Conservation (phyloP, 2,888 invertebrate species). For the Fissipunctia ypsillon region DNA sequence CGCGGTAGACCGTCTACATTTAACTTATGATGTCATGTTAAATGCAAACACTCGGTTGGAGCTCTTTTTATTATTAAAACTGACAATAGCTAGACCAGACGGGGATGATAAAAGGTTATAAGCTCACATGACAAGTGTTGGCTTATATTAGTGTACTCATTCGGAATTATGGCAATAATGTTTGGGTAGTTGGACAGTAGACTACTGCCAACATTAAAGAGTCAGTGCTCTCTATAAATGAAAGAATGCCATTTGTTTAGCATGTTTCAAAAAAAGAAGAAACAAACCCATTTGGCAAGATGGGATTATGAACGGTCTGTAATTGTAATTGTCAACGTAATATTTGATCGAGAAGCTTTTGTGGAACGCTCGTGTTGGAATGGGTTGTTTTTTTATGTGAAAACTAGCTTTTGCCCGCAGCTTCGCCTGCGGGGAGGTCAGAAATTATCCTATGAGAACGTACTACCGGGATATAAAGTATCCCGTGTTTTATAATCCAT, state of each 20-base stretch:
- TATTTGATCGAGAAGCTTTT: no score
- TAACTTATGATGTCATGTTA: slow-evolving; percentile 10
- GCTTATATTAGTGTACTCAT: slow-evolving; percentile 24
- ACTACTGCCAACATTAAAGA: not conserved
- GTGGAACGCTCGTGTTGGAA: not conserved
- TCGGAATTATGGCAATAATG: not conserved
- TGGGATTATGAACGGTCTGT: no score
- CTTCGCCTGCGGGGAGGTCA: no score
- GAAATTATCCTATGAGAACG: no score
- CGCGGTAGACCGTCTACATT: not conserved
- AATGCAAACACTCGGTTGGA: slow-evolving; percentile 4
- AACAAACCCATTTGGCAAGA: not conserved
- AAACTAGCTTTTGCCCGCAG: no score
- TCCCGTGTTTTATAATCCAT: no score
- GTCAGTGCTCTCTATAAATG: slow-evolving; percentile 6
- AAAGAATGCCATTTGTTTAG: not conserved
- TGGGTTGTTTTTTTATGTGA: no score
- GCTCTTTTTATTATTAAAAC: slow-evolving; percentile 20
- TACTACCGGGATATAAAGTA: no score
- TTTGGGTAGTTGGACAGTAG: not conserved
- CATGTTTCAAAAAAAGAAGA: not conserved
- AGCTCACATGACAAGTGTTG: slow-evolving; percentile 2
- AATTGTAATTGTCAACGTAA: not conserved
- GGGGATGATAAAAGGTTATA: slow-evolving; percentile 22
- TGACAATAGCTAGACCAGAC: slow-evolving; percentile 22